Base-by-base conservation (phyloP, 1,140 invertebrate species). In the Tetramorium simillimum region DNA sequence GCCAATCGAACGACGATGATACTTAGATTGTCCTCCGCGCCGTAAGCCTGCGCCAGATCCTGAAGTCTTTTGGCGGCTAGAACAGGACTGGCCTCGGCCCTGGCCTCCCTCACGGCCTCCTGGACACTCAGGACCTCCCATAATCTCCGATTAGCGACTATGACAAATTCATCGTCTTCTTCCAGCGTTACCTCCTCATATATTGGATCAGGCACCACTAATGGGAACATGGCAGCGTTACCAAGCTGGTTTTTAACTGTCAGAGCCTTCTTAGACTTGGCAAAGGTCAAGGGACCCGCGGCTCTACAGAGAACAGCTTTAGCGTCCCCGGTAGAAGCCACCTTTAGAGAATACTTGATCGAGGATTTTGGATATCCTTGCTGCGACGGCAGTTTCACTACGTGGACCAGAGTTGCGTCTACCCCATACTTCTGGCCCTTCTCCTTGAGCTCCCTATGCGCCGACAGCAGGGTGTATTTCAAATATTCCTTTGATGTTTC, bases 41-140 rank as follows among this genome's bases (percentile, higher is more conserved):
- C 97, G 92, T 98, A 98, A 89, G 97, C 97, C 94, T 98, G 97
- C 3, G 97, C 97, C 46, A 98, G 94, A 94, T 98, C 97, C 93
- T 98, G 97, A 37, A 98, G 94, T 58, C 97, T 95, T 93, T 98
- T 98, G 0, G 97, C 97, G 4, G 97, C 97, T 65, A 98, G 92
- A 80, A 97, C 97, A 9, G 97, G 97, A 94, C 97, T 98, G 12
- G 96, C 96, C 93, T 97, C 97, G 16, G 96, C 96, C 89, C 97
- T 96, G 2, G 97, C 97, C 95, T 98, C 97, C 10, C 97, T 95
- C 2, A 97, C 96, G 1, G 97, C 97, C 73, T 97, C 97, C 78
- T 97, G 96, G 12, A 97, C 96, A 80, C 96, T 97, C 81, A 98
- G 95, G 3, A 97, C 97, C 56, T 97, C 96, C 97, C 98, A 98